Percentiles rank a stretch among this genome's conserved stretches.
These are phyloP conservation scores for Drosophila cognata DNA, from an alignment of 2,888 invertebrate species.

Conservation along the genomic window DNA sequence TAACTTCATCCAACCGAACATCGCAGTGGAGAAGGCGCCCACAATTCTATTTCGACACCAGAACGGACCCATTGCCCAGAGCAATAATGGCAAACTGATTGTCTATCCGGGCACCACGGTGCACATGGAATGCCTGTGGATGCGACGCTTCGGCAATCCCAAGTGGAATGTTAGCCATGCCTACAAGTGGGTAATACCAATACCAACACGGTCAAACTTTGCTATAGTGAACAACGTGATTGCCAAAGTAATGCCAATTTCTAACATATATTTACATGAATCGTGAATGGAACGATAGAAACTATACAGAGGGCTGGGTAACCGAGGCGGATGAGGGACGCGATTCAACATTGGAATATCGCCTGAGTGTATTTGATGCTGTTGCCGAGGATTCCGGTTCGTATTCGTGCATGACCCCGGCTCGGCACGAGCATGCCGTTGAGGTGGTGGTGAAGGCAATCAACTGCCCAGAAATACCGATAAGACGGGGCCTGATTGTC, in stretches of 20 bases:
- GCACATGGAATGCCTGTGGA: slow-evolving; percentile 96
- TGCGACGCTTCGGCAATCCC: slow-evolving; percentile 93
- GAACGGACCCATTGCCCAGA: slow-evolving; percentile 93
- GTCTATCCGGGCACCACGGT: slow-evolving; percentile 94
- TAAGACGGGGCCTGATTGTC: slow-evolving; percentile 90
- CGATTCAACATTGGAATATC: slow-evolving; percentile 91
- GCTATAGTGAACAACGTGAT: neutral
- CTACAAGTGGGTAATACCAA: slow-evolving; percentile 84
- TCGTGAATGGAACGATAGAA: slow-evolving; percentile 84
- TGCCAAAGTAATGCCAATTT: neutral
- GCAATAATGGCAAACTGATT: slow-evolving; percentile 93
- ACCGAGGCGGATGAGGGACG: slow-evolving; percentile 89
- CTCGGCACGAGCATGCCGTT: slow-evolving; percentile 91
- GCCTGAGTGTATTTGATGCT: slow-evolving; percentile 92
- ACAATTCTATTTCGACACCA: slow-evolving; percentile 93
- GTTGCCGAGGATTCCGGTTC: slow-evolving; percentile 93
- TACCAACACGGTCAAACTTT: neutral
- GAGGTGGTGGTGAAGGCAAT: slow-evolving; percentile 92
- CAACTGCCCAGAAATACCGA: slow-evolving; percentile 91
- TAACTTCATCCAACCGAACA: neutral
- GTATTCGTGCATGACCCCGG: slow-evolving; percentile 94
- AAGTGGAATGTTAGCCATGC: slow-evolving; percentile 92
- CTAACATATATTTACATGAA: neutral
- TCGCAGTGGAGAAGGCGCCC: slow-evolving; percentile 92
- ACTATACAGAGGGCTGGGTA: slow-evolving; percentile 93